Conservation (phyloP, 2,113 vertebrate genomes). For the Symphodus melops region DNA sequence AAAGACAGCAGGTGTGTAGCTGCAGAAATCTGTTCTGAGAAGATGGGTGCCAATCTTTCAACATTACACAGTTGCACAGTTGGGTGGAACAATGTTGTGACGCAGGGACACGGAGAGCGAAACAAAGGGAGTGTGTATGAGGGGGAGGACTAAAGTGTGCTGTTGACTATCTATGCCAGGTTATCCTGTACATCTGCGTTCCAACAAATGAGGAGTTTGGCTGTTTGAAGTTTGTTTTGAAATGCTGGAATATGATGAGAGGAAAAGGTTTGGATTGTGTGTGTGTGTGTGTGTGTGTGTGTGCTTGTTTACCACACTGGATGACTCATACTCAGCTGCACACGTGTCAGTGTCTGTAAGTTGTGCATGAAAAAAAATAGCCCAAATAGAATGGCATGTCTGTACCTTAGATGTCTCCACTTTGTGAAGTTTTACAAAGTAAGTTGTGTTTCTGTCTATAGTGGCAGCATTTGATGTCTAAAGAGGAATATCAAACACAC, state of each 20-base stretch:
- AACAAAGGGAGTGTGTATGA: background rate
- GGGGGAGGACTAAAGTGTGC: background rate
- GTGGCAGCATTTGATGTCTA: conserved; percentile 20
- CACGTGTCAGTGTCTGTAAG: conserved; percentile 14
- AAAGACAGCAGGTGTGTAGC: conserved; percentile 71
- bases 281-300: conserved; percentile 25
- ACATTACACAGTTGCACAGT: conserved; percentile 55
- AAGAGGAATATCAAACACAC: conserved; percentile 15
- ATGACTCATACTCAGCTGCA: conserved; percentile 23
- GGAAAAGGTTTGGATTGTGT: background rate
- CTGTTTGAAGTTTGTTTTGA: conserved; percentile 35
- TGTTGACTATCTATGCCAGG: conserved; percentile 20
- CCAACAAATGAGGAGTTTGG: conserved; percentile 32
- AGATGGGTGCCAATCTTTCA: conserved; percentile 68
- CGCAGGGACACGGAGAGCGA: conserved; percentile 40
- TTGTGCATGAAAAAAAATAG: conserved; percentile 7
- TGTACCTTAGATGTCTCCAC: background rate
- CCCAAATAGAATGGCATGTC: conserved; percentile 7
- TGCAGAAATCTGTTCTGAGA: conserved; percentile 45
- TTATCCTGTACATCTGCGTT: conserved; percentile 26
- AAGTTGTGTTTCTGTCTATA: conserved; percentile 22
- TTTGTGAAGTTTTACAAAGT: conserved; percentile 18
- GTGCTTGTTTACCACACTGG: conserved; percentile 5
- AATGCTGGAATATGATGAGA: background rate
- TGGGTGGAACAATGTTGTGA: conserved; percentile 54